A percentile compares a stretch with the other conserved stretches of the same genome.
These are phyloP conservation scores for Sogatella furcifera DNA, from an alignment of 1,140 invertebrate species.

Conservation along the genomic window DNA sequence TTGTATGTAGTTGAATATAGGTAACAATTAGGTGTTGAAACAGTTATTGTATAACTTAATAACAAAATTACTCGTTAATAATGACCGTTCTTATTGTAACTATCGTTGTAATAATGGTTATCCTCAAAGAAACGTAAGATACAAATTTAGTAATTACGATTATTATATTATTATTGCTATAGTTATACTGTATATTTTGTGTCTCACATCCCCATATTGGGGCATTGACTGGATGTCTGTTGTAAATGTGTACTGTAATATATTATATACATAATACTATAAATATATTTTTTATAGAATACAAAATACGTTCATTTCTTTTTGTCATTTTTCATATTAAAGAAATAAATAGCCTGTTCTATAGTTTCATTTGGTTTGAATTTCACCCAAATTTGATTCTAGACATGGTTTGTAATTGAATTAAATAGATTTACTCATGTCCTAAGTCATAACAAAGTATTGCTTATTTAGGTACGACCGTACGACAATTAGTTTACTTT, in stretches of 20 bases:
- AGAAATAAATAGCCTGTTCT: too few species aligned
- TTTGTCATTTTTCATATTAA: too few species aligned
- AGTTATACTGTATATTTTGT: constrained; percentile 13
- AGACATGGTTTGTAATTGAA: too few species aligned
- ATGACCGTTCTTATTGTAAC: neutral
- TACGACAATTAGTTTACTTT: too few species aligned
- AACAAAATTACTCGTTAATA: constrained; percentile 4
- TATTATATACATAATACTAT: constrained; percentile 22
- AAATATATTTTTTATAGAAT: constrained; percentile 5
- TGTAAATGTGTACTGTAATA: constrained; percentile 21
- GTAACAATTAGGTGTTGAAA: too few species aligned
- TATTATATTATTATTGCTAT: constrained; percentile 12
- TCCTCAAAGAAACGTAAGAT: neutral
- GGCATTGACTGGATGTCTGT: constrained; percentile 14
- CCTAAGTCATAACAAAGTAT: too few species aligned
- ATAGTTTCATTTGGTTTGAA: too few species aligned
- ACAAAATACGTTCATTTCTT: too few species aligned
- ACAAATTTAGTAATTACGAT: constrained; percentile 5
- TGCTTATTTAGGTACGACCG: too few species aligned
- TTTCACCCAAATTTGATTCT: too few species aligned
- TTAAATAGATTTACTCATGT: too few species aligned
- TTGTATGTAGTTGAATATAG: too few species aligned
- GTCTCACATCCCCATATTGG: constrained; percentile 18
- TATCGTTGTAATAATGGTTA: neutral
- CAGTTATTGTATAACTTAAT: neutral